phyloP scores from a whole-genome alignment of 1,140 invertebrate genomes.

The Drosophila novamexicana region DNA sequence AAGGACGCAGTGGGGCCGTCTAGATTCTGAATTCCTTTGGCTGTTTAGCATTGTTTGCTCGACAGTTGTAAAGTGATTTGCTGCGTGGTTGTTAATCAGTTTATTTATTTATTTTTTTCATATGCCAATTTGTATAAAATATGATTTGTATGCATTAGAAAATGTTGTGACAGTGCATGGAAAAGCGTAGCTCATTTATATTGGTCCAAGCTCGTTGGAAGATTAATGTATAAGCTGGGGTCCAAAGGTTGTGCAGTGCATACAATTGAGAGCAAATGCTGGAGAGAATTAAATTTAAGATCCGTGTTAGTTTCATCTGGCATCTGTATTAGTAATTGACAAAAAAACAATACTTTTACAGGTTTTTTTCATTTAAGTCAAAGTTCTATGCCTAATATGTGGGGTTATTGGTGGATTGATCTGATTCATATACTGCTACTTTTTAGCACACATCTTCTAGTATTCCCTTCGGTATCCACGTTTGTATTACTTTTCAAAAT shows the following conservation, averaged over 20 bases:
- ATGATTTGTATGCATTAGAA: constrained; percentile 77
- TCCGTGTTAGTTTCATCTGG: no score
- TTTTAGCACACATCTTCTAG: no score
- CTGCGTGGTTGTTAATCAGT: constrained; percentile 55
- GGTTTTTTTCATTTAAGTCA: no score
- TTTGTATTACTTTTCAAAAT: background rate
- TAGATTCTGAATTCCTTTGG: background rate
- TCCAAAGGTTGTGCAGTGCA: background rate
- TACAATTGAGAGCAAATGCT: no score
- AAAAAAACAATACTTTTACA: no score
- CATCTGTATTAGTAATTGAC: no score
- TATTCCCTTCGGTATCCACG: no score
- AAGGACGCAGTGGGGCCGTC: constrained; percentile 7
- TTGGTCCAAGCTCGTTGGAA: constrained; percentile 36
- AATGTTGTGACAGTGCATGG: constrained; percentile 45
- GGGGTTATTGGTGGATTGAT: no score
- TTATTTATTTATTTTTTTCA: background rate
- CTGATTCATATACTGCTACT: no score
- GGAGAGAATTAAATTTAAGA: no score
- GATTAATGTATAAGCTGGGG: constrained; percentile 32
- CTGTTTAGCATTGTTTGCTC: constrained; percentile 66
- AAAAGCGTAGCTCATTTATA: constrained; percentile 58
- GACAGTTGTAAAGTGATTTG: constrained; percentile 81
- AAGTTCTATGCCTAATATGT: no score
- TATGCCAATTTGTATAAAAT: constrained; percentile 55